Base-by-base conservation (phyloP, 2,113 vertebrate genomes). In the Chinchilla lanigera region DNA sequence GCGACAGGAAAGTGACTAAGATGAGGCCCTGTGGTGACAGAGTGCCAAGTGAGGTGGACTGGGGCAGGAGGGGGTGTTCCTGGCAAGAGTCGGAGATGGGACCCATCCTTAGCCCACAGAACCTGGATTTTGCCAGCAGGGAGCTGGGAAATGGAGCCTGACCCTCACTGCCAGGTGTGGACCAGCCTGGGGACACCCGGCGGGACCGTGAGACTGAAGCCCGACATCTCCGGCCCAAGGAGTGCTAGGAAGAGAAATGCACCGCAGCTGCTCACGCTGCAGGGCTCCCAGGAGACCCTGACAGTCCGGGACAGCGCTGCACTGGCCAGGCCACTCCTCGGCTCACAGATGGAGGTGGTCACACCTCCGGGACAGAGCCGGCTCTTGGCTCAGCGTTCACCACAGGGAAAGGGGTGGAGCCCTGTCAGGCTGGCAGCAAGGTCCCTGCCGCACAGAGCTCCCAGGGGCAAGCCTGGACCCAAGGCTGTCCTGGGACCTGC, bases 11-110 rank as follows among this genome's bases (percentile, higher is more conserved):
- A n/a, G 65, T n/a, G 16, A 69, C 35, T n/a, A n/a, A 69, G 17
- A 35, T 8, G 35, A n/a, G 35, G 30, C 33, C 54, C 2, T 4
- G 0, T 5, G 1, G 1, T 3, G 41, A 13, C 3, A 33, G 14
- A 11, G 1, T 1, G 0, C 4, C 5, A 12, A 30, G 1, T 0
- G 0, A 35, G 41, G 30, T 10, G 9, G 52, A 52, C 84, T 24
- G 5, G 1, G 3, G 73, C 96, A 71, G 90, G 61, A 8, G 5
- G 8, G 12, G 4, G 28, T 17, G 52, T 35, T 69, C 65, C 16
- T 4, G 6, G 33, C 65, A 69, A 35, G 65, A 14, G 19, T 3
- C 17, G 65, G 65, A 67, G 33, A 10, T 33, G 11, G 61, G 61
- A 13, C 28, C 28, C 58, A 22, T 61, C 60, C 60, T 28, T 3